These are phyloP conservation scores for Hypanus sabinus DNA, from an alignment of 2,113 vertebrate genomes.

Conservation along the genomic window DNA sequence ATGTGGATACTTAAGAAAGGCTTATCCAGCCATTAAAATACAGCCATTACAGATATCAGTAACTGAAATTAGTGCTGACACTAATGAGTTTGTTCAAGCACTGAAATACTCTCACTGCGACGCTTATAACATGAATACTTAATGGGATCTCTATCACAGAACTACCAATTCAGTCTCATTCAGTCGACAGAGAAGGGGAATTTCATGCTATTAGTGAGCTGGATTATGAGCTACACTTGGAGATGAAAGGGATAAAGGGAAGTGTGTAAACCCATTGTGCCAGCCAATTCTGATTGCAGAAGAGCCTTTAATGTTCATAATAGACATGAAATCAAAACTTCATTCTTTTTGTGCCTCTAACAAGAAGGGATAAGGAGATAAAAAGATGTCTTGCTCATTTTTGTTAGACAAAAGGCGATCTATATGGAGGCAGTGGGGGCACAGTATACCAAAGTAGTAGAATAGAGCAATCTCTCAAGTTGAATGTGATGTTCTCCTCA, in stretches of 20 bases:
- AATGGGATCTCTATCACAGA: background rate
- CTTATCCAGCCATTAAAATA: background rate
- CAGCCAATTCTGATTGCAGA: background rate
- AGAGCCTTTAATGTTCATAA: conserved; percentile 7
- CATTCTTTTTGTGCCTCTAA: background rate
- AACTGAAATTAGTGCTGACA: background rate
- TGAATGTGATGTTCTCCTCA: too few species aligned
- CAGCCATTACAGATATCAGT: background rate
- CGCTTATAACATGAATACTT: background rate
- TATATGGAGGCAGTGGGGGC: background rate
- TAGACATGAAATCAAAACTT: conserved; percentile 6
- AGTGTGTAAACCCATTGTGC: background rate
- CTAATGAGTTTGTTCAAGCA: background rate
- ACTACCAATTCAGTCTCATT: background rate
- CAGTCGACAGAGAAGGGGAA: conserved; percentile 5
- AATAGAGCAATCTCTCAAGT: too few species aligned
- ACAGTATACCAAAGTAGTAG: too few species aligned
- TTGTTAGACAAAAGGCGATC: background rate
- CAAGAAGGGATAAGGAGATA: background rate
- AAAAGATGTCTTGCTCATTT: background rate
- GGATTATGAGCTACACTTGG: background rate
- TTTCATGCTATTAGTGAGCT: background rate
- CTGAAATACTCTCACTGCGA: background rate
- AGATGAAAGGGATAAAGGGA: conserved; percentile 3
- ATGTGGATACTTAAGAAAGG: background rate